Conservation (phyloP, 2,888 invertebrate genomes). For the Pyrochroa serraticornis region DNA sequence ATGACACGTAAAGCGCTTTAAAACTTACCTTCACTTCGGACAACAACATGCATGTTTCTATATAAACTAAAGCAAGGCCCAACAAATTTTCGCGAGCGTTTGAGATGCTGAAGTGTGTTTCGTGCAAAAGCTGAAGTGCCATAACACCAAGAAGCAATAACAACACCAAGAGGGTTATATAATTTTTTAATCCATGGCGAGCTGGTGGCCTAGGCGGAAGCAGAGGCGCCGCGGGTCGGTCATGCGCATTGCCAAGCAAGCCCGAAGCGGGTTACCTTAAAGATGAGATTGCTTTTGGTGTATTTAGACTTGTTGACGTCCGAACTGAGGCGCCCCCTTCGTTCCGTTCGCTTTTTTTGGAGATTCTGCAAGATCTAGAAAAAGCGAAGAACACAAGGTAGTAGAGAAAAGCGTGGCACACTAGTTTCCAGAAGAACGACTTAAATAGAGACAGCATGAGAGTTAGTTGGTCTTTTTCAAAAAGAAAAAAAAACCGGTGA, state of each 20-base stretch:
- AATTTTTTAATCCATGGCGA: slow-evolving; percentile 10
- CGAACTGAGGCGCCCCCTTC: slow-evolving; percentile 95
- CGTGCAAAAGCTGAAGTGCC: slow-evolving; percentile 12
- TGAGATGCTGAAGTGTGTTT: slow-evolving; percentile 3
- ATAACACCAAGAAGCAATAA: no score
- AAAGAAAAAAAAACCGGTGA: slow-evolving; percentile 27
- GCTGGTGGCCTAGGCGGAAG: slow-evolving; percentile 47
- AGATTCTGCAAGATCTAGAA: slow-evolving; percentile 99
- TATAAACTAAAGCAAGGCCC: no score
- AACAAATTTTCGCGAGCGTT: no score
- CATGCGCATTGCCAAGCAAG: slow-evolving; percentile 54
- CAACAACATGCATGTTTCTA: slow-evolving; percentile 14
- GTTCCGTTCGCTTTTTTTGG: slow-evolving; percentile 98
- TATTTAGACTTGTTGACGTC: slow-evolving; percentile 91
- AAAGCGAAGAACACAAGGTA: slow-evolving; percentile 88
- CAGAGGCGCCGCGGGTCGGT: slow-evolving; percentile 58
- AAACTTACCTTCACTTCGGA: slow-evolving; percentile 17
- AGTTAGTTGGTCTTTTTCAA: slow-evolving; percentile 3
- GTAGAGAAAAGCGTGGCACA: slow-evolving; percentile 67
- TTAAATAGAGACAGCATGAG: slow-evolving; percentile 33
- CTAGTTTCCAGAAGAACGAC: slow-evolving; percentile 56
- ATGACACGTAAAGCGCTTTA: slow-evolving; percentile 6
- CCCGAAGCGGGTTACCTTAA: slow-evolving; percentile 88
- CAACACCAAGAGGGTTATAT: neutral
- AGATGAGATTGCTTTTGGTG: slow-evolving; percentile 98